A percentile compares a stretch with the other conserved stretches of the same genome.
These are phyloP conservation scores for Malthinus flaveolus DNA, from an alignment of 2,888 invertebrate species.

Conservation along the genomic window DNA sequence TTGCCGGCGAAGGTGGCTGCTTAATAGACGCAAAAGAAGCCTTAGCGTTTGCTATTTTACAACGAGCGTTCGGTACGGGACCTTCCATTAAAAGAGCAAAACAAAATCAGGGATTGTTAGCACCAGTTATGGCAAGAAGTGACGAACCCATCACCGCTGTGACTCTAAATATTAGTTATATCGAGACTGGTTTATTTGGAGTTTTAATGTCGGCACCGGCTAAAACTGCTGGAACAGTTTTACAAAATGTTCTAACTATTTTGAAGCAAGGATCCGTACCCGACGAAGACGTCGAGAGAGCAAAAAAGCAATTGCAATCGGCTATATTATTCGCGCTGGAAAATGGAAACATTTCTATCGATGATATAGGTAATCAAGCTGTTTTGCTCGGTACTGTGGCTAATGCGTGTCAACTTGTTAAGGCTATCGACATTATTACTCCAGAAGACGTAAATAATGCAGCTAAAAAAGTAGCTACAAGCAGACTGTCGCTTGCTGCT, in stretches of 20 bases:
- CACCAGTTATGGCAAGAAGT: constrained; percentile 63
- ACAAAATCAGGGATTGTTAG: constrained; percentile 65
- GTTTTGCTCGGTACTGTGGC: constrained; percentile 63
- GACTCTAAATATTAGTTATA: constrained; percentile 78
- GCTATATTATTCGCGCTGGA: constrained; percentile 68
- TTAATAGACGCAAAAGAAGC: constrained; percentile 70
- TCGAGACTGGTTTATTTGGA: constrained; percentile 89
- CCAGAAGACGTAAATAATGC: constrained; percentile 69
- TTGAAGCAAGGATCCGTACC: too few relatives aligned
- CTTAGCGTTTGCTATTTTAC: constrained; percentile 69
- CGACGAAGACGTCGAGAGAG: too few relatives aligned
- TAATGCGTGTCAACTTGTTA: constrained; percentile 61
- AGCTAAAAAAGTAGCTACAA: too few relatives aligned
- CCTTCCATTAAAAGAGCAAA: constrained; percentile 73
- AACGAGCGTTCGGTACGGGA: constrained; percentile 72
- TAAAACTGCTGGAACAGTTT: too few relatives aligned
- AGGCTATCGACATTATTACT: constrained; percentile 70
- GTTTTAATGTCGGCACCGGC: constrained; percentile 64
- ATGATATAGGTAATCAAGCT: constrained; percentile 72
- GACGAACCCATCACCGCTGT: constrained; percentile 64
- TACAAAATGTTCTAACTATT: too few relatives aligned
- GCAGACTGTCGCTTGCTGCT: constrained; percentile 70
- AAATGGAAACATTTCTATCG: constrained; percentile 61
- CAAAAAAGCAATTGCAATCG: constrained; percentile 69
- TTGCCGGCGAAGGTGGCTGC: constrained; percentile 73